Base-by-base conservation (phyloP, 2,113 vertebrate genomes). In the Bothrops jararaca region DNA sequence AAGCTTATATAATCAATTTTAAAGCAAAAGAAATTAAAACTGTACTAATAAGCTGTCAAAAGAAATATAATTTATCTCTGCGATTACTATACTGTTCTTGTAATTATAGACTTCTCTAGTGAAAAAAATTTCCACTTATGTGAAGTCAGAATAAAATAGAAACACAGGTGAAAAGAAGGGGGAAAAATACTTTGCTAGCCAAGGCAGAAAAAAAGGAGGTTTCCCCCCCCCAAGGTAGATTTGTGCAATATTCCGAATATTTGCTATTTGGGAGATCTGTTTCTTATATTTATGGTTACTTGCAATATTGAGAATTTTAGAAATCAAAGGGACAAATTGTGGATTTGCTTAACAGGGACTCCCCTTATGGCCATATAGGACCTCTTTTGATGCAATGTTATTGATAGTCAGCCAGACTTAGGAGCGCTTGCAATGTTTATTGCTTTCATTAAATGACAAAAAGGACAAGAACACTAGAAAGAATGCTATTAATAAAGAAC, bases 361-460 rank as follows among this genome's bases (percentile, higher is more conserved):
- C 50, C 23, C 74, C n/a, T 26, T 92, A 88, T 54, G 34, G 69
- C 69, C 50, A 60, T 18, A n/a, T 26, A 20, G 34, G 34, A 39
- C 18, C 80, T 48, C 80, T 94, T 74, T 74, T 57, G 0, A 7
- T 20, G 2, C 18, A 15, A 29, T 26, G 6, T 89, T 91, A 92
- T 86, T 53, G 74, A 52, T 52, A 1, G 22, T 64, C 88, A 29
- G 52, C 54, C n/a, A 39, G 69, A 80, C 13, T 90, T 58, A 42
- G 22, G 89, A 45, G 23, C 34, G 11, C 29, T 34, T 26, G 69
- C 34, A 53, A 89, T 93, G 74, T 90, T 10, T 90, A 91, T 57
- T 91, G 50, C 24, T 94, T 5, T 94, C 20, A 13, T 60, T 39
- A 93, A 91, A 92, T 69, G 23, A 90, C 54, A 86, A 57, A 85